These are phyloP conservation scores for Lucifuga dentata DNA, from an alignment of 2,113 vertebrate genomes.

Conservation along the genomic window DNA sequence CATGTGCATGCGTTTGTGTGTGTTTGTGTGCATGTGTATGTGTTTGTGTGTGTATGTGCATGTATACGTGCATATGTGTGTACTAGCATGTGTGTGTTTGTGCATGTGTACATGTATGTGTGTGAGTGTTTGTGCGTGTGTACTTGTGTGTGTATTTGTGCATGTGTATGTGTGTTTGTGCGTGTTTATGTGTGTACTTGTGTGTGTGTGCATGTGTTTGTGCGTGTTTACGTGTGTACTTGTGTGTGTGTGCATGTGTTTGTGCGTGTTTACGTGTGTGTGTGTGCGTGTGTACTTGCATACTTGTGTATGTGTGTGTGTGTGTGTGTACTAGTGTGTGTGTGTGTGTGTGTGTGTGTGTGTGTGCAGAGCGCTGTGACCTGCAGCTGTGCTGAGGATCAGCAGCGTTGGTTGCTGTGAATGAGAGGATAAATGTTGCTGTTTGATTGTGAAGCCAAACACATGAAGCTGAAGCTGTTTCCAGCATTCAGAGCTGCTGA, in stretches of 20 bases:
- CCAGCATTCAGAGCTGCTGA: conserved; percentile 61
- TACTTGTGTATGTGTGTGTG: no score
- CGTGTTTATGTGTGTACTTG: conserved; percentile 17
- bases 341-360: conserved; percentile 16
- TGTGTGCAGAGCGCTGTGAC: conserved; percentile 30
- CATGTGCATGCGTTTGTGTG: no score
- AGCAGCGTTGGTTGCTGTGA: conserved; percentile 52
- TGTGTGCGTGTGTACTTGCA: no score
- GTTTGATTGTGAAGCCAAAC: conserved; percentile 66
- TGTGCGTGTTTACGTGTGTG: no score
- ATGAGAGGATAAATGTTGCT: conserved; percentile 65
- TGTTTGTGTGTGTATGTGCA: no score
- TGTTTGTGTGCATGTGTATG: no score
- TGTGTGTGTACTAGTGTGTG: no score
- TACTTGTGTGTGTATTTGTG: conserved; percentile 26
- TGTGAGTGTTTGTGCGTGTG: conserved; percentile 23
- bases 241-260: conserved; percentile 1
- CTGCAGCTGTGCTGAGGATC: conserved; percentile 69
- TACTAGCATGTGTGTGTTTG: no score
- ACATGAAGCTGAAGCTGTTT: conserved; percentile 57
- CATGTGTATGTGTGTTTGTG: not conserved
- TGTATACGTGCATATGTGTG: no score
- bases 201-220: conserved; percentile 2
- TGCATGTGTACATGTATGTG: no score
- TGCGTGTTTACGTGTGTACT: conserved; percentile 11